These are phyloP conservation scores for Epinephelus fuscoguttatus DNA, from an alignment of 2,113 vertebrate genomes.

Conservation along the genomic window DNA sequence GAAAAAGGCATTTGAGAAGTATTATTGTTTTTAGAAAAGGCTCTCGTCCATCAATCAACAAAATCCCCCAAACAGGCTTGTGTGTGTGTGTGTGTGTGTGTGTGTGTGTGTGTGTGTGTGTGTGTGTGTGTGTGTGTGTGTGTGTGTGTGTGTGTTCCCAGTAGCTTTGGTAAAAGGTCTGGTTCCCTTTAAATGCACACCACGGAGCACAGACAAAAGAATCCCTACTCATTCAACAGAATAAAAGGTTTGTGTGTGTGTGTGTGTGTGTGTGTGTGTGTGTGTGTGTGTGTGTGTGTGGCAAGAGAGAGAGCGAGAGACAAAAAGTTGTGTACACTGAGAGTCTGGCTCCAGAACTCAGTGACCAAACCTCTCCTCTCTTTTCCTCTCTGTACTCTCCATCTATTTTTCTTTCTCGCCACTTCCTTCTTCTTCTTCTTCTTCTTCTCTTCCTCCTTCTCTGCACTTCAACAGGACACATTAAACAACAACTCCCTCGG, in stretches of 20 bases:
- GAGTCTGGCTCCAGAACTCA: constrained; percentile 47
- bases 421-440: constrained; percentile 17
- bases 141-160: constrained; percentile 15
- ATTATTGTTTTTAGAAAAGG: constrained; percentile 3
- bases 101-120: constrained; percentile 2
- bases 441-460: constrained; percentile 2
- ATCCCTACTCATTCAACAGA: constrained; percentile 72
- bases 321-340: constrained; percentile 56
- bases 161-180: constrained; percentile 58
- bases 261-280: constrained; percentile 19
- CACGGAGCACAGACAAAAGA: constrained; percentile 76
- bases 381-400: not conserved
- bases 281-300: constrained; percentile 41
- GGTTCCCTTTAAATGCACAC: constrained; percentile 75
- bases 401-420: constrained; percentile 26
- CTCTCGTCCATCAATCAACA: not conserved
- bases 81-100: constrained; percentile 11
- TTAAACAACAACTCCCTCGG: constrained; percentile 98
- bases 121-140: constrained; percentile 13
- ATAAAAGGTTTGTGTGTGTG: constrained; percentile 74
- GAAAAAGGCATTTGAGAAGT: not conserved
- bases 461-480: constrained; percentile 89
- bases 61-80: not conserved
- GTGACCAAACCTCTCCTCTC: constrained; percentile 1
- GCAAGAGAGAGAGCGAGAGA: constrained; percentile 1